Percentiles rank a stretch among this genome's conserved stretches.
These are phyloP conservation scores for Pristionchus fissidentatus DNA, from an alignment of 2,888 invertebrate species.

Conservation along the genomic window DNA sequence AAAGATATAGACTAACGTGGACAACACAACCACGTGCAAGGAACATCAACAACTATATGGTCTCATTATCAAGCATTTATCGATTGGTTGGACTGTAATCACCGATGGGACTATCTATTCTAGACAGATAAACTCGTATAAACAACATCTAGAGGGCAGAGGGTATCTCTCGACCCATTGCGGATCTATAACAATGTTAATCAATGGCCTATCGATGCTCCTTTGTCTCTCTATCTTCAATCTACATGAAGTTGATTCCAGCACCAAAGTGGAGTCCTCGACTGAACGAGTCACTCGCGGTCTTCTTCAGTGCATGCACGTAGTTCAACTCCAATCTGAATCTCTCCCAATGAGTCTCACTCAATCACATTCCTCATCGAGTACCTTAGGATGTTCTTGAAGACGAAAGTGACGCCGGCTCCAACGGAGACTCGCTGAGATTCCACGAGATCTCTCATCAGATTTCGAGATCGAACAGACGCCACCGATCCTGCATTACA, in stretches of 20 bases:
- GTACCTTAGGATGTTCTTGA: constrained; percentile 65
- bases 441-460: constrained; percentile 65
- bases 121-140: background rate
- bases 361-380: background rate
- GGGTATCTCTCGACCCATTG: background rate
- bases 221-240: background rate
- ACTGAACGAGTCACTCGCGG: constrained; percentile 75
- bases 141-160: constrained; percentile 5
- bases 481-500: constrained; percentile 67
- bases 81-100: background rate
- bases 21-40: background rate
- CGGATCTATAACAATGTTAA: background rate
- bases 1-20: background rate
- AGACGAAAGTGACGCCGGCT: constrained; percentile 81
- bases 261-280: constrained; percentile 73
- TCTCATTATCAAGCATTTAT: background rate
- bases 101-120: background rate
- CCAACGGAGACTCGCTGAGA: constrained; percentile 84
- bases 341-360: background rate
- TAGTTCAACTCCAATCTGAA: constrained; percentile 97
- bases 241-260: constrained; percentile 70
- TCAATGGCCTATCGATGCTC: background rate
- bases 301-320: constrained; percentile 85
- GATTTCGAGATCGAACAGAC: constrained; percentile 64
- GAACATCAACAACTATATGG: too few relatives aligned